phyloP scores from a whole-genome alignment of 2,888 invertebrate genomes.

The Osmoderma eremita region DNA sequence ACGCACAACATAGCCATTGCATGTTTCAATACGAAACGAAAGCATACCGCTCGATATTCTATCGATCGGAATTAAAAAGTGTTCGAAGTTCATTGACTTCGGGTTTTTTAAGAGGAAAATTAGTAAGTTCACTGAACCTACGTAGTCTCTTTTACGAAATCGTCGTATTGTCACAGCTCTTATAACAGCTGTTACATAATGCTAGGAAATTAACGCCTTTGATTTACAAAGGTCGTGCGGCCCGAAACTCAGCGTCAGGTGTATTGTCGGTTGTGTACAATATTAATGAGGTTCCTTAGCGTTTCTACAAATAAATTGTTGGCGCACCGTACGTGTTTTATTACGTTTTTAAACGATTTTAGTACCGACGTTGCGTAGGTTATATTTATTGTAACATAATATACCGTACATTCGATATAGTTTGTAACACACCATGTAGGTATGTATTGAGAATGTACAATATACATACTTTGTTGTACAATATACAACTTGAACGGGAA shows the following conservation, averaged over 20 bases:
- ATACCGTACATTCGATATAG: no score
- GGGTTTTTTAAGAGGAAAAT: conserved; percentile 28
- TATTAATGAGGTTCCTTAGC: conserved; percentile 8
- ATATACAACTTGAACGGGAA: no score
- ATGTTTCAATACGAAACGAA: conserved; percentile 13
- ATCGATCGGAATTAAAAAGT: conserved; percentile 28
- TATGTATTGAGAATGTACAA: no score
- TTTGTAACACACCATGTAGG: no score
- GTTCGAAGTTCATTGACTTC: conserved; percentile 31
- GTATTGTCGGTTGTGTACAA: conserved; percentile 11
- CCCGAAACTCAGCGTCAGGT: conserved; percentile 1
- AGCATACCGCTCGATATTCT: not conserved
- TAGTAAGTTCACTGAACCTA: conserved; percentile 30
- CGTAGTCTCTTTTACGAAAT: conserved; percentile 31
- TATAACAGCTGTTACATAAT: conserved; percentile 25
- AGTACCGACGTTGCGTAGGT: no score
- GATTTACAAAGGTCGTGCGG: conserved; percentile 25
- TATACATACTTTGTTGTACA: no score
- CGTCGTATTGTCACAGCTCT: conserved; percentile 30
- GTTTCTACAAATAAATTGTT: not conserved
- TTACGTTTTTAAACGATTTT: no score
- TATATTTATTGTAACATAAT: no score
- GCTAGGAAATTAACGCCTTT: conserved; percentile 32
- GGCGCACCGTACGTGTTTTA: no score
- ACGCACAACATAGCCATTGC: not conserved